Conservation (phyloP, 2,113 vertebrate species). For the Pedetes capensis region DNA sequence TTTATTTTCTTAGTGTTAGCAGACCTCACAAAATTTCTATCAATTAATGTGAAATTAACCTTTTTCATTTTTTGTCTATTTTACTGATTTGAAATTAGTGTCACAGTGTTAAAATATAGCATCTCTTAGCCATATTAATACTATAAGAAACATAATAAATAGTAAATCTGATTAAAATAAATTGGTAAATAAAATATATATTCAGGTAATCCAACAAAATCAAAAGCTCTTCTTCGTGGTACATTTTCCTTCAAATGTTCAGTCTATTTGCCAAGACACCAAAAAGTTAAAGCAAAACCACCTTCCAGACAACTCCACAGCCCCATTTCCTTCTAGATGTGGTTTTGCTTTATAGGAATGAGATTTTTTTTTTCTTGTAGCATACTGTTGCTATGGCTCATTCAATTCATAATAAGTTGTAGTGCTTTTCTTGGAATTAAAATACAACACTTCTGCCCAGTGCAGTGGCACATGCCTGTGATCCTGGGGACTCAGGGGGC, state of each 20-base stretch:
- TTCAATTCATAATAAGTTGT: background rate
- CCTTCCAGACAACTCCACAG: background rate
- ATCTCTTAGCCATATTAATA: background rate
- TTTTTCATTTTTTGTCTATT: background rate
- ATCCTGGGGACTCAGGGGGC: too few relatives aligned
- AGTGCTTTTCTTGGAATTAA: background rate
- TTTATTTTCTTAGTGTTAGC: background rate
- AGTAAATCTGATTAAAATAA: background rate
- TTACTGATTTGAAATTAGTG: background rate
- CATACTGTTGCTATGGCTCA: background rate
- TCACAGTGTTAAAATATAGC: background rate
- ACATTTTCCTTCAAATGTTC: background rate
- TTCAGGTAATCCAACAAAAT: background rate
- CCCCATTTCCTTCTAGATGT: background rate
- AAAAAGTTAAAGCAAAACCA: background rate
- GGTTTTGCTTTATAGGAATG: background rate
- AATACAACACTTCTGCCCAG: too few relatives aligned
- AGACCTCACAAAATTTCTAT: background rate
- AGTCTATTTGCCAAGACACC: background rate
- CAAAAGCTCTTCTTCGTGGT: background rate
- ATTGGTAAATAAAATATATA: constrained; percentile 37
- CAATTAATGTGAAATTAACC: background rate
- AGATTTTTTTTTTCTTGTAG: background rate
- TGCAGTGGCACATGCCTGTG: too few relatives aligned
- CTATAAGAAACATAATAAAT: background rate